Percentiles rank a stretch among this genome's conserved stretches.
Conservation (phyloP, 2,888 invertebrate species). For the Dichetophora obliterata region DNA sequence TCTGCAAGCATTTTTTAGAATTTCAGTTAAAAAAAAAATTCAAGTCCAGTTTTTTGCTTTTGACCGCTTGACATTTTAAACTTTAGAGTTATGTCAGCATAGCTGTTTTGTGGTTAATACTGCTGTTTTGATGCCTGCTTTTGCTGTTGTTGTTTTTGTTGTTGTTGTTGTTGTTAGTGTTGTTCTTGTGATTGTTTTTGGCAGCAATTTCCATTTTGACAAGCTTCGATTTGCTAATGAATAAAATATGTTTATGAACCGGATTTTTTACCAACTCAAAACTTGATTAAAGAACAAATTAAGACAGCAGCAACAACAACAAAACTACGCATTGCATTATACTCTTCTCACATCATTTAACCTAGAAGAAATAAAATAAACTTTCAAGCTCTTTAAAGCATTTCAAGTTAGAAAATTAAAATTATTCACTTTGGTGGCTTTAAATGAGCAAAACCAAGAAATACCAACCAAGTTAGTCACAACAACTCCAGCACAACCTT, state of each 20-base stretch:
- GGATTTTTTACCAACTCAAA: conserved; percentile 13
- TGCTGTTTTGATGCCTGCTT: neutral
- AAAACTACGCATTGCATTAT: neutral
- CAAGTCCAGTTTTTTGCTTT: neutral
- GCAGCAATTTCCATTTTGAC: neutral
- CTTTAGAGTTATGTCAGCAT: neutral
- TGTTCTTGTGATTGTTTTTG: neutral
- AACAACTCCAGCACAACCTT: neutral
- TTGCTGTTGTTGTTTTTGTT: neutral
- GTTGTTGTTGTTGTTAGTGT: conserved; percentile 8
- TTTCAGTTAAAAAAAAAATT: too few relatives aligned
- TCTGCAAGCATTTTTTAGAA: too few relatives aligned
- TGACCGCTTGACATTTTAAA: conserved; percentile 20
- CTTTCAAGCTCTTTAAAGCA: neutral
- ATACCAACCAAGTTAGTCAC: neutral
- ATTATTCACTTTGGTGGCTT: neutral
- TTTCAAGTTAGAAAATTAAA: neutral
- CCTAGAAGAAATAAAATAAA: neutral
- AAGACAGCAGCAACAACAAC: neutral
- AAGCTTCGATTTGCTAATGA: neutral
- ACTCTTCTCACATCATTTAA: neutral
- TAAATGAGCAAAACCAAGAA: neutral
- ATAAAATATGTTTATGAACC: conserved; percentile 17
- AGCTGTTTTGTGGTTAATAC: neutral
- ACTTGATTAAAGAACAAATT: neutral